These are phyloP conservation scores for Leistus spinibarbis DNA, from an alignment of 2,888 invertebrate genomes.

Conservation along the genomic window DNA sequence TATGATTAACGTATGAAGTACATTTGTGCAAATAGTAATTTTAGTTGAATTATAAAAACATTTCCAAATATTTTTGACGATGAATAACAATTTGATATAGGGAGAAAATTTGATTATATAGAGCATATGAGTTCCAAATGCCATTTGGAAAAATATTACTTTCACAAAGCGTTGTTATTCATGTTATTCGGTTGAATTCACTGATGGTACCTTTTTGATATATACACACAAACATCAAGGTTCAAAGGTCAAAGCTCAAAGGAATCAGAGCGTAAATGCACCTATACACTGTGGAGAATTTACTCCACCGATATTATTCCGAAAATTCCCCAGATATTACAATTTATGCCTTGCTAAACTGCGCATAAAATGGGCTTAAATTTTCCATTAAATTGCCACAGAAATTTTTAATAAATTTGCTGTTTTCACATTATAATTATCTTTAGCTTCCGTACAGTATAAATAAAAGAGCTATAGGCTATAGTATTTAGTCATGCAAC, in stretches of 20 bases:
- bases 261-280: background rate
- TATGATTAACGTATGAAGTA: too few relatives aligned
- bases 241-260: background rate
- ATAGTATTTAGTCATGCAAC: too few relatives aligned
- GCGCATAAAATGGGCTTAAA: background rate
- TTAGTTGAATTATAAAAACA: too few relatives aligned
- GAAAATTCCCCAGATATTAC: background rate
- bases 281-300: background rate
- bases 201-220: background rate
- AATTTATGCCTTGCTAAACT: background rate
- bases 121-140: background rate
- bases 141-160: background rate
- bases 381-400: background rate
- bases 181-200: background rate
- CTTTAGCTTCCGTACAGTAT: too few relatives aligned
- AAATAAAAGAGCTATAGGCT: too few relatives aligned
- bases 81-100: too few relatives aligned
- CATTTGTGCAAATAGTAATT: too few relatives aligned
- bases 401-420: background rate
- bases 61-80: too few relatives aligned
- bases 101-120: too few relatives aligned
- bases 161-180: background rate
- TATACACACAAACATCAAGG: background rate
- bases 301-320: background rate
- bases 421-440: background rate